These are phyloP conservation scores for Emydoidea blandingii DNA, from an alignment of 2,797 vertebrate genomes.

Conservation along the genomic window DNA sequence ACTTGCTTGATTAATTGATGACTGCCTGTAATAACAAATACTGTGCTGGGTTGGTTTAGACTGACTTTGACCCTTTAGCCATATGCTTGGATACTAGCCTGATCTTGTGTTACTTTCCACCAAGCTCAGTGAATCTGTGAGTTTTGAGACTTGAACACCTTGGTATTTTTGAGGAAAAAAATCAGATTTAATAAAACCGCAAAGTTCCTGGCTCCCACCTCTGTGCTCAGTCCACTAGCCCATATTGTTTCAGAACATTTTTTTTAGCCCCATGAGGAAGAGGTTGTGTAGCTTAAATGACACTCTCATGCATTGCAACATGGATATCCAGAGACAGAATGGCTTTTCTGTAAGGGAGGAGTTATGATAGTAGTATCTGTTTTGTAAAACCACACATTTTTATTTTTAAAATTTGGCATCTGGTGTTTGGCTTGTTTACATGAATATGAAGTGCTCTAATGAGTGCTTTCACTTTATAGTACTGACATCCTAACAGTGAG, in stretches of 20 bases:
- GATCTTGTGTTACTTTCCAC: neutral
- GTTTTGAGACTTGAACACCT: neutral
- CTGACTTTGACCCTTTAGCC: neutral
- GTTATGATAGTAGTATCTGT: neutral
- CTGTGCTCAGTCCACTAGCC: neutral
- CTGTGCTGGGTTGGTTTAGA: neutral
- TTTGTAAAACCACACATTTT: neutral
- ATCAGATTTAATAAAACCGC: neutral
- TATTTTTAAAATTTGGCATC: neutral
- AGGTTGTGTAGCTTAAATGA: neutral
- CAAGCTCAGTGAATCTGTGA: neutral
- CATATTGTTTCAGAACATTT: neutral
- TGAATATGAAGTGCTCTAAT: neutral
- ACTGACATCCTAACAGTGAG: neutral
- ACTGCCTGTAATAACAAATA: neutral
- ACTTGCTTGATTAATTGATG: neutral
- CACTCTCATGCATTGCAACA: neutral
- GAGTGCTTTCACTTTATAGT: neutral
- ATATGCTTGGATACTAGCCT: neutral
- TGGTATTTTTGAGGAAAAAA: rapidly evolving
- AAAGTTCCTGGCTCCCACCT: neutral
- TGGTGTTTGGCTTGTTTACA: neutral
- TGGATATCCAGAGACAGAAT: neutral
- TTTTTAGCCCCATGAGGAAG: neutral
- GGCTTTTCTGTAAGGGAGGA: neutral